Percentiles rank a stretch among this genome's conserved stretches.
Conservation (phyloP, 2,888 invertebrate species). For the Leucophora obtusa region DNA sequence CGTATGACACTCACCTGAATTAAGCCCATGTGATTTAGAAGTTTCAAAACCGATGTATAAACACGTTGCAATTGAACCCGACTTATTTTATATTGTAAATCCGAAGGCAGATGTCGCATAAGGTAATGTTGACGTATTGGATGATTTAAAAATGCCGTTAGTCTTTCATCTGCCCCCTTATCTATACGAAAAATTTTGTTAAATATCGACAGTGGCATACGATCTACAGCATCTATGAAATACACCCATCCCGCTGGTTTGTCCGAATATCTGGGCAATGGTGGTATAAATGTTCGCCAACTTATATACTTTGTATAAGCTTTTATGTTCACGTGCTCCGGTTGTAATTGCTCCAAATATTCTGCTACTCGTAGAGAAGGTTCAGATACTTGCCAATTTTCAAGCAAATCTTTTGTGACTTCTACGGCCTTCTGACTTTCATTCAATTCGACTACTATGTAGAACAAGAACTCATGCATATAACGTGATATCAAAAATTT, state of each 20-base stretch:
- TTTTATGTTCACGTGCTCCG: constrained; percentile 75
- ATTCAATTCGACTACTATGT: constrained; percentile 82
- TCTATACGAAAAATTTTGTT: constrained; percentile 83
- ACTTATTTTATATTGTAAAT: constrained; percentile 70
- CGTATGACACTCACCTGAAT: constrained; percentile 80
- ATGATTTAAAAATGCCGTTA: constrained; percentile 82
- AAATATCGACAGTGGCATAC: constrained; percentile 86
- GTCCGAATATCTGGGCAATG: constrained; percentile 81
- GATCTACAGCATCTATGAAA: constrained; percentile 84
- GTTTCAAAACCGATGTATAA: constrained; percentile 78
- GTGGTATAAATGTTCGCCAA: constrained; percentile 87
- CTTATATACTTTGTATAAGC: constrained; percentile 79
- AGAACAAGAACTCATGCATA: constrained; percentile 85
- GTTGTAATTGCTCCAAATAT: constrained; percentile 78
- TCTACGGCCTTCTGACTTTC: constrained; percentile 72
- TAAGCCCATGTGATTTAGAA: constrained; percentile 84
- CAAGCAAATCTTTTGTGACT: constrained; percentile 68
- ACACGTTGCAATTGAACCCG: constrained; percentile 70
- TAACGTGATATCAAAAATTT: constrained; percentile 84
- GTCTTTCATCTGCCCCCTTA: constrained; percentile 80
- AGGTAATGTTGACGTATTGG: constrained; percentile 84
- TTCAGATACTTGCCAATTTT: constrained; percentile 72
- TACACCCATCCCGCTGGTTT: constrained; percentile 85
- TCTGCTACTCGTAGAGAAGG: constrained; percentile 73
- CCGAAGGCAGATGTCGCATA: constrained; percentile 81